Conservation (phyloP, 1,140 invertebrate genomes). For the Telenomus remus region DNA sequence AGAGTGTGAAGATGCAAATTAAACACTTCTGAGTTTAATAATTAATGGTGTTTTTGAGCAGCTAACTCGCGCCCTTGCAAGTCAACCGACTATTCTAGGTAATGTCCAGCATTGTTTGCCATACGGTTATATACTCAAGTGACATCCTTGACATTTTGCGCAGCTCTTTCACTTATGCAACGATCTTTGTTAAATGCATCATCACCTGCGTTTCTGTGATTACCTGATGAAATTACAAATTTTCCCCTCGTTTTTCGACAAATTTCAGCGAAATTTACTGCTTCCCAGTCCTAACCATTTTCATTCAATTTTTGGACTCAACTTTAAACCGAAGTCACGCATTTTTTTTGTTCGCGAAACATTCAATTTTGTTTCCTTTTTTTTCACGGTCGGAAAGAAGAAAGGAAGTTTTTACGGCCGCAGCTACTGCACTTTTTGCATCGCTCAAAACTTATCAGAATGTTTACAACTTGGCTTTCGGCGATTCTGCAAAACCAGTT, state of each 20-base stretch:
- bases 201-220: constrained; percentile 59
- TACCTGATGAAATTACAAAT: constrained; percentile 30
- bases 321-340: no score
- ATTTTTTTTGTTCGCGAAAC: no score
- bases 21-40: not conserved
- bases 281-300: no score
- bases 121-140: constrained; percentile 51
- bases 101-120: constrained; percentile 56
- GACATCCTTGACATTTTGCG: constrained; percentile 73
- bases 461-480: not conserved
- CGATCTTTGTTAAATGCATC: constrained; percentile 58
- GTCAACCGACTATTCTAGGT: constrained; percentile 46
- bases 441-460: no score
- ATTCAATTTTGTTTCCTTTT: no score
- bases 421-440: no score
- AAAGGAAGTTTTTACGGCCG: no score
- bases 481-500: no score
- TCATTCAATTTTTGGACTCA: no score
- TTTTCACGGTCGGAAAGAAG: no score
- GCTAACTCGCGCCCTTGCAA: constrained; percentile 22
- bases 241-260: constrained; percentile 3
- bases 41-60: not conserved
- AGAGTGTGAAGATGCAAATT: constrained; percentile 1
- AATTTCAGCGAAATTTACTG: no score
- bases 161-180: constrained; percentile 71